Conservation (phyloP, 2,797 vertebrate genomes). For the Tenualosa ilisha region DNA sequence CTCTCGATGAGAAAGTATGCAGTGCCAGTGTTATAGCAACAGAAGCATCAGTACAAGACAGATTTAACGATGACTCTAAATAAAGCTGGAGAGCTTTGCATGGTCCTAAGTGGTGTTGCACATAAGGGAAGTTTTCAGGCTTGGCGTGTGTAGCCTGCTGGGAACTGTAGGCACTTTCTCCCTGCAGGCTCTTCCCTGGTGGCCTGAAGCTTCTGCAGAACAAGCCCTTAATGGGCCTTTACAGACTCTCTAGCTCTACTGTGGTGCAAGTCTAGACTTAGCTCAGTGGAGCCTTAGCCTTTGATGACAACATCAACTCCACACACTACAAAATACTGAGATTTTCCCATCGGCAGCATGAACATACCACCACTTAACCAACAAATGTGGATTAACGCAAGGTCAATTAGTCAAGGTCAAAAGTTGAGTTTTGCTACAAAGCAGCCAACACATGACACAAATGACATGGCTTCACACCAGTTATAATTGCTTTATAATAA, state of each 20-base stretch:
- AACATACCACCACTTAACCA: no score
- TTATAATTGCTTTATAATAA: no score
- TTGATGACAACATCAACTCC: background rate
- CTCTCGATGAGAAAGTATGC: background rate
- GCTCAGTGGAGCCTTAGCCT: background rate
- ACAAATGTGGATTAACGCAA: no score
- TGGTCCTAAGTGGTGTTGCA: no score
- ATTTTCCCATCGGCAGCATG: no score
- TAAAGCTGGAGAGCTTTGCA: background rate
- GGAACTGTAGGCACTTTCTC: no score
- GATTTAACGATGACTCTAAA: slow-evolving; percentile 9
- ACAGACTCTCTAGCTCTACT: background rate
- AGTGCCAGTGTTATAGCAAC: background rate
- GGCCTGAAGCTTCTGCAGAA: background rate
- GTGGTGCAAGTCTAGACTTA: background rate
- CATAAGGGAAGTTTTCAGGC: background rate
- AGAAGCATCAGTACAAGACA: slow-evolving; percentile 17
- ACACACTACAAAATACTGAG: no score
- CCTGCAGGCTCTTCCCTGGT: background rate
- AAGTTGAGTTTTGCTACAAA: no score
- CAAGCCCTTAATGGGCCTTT: background rate
- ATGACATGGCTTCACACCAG: no score
- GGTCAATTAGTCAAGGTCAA: no score
- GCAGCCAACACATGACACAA: no score
- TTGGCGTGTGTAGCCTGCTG: no score